Evolutionary conservation across 2,113 vertebrate species (phyloP).

Genomic region (Murina feae): DNA sequence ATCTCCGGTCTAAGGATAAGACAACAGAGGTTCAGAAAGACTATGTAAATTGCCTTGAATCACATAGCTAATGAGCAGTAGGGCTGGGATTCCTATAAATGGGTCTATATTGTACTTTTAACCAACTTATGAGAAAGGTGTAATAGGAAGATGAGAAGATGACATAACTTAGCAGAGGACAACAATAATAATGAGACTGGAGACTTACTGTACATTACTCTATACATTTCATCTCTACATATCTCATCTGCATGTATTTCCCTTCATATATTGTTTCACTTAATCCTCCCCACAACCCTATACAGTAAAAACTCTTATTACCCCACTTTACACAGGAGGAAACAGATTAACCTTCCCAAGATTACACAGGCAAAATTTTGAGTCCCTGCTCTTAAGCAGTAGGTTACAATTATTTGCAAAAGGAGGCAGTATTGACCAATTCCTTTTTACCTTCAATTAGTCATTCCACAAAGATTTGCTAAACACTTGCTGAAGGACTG

Average conservation of each 20-base stretch:
- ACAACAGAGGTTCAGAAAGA: background rate
- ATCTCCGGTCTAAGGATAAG: background rate
- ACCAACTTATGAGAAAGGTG: background rate
- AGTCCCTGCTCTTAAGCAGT: background rate
- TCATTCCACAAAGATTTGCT: background rate
- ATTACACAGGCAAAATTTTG: background rate
- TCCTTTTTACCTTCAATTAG: background rate
- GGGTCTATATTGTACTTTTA: background rate
- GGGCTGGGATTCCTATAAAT: background rate
- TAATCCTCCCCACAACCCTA: background rate
- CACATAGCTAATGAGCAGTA: background rate
- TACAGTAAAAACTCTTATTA: background rate
- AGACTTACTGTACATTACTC: background rate
- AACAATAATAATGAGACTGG: background rate
- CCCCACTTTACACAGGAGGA: background rate
- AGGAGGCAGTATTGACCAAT: background rate
- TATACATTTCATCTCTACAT: background rate
- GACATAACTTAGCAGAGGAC: background rate
- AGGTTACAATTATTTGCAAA: background rate
- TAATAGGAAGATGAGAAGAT: background rate
- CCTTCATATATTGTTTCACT: background rate
- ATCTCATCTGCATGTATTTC: background rate
- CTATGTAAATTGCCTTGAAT: background rate
- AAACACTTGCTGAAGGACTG: background rate
- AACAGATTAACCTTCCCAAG: background rate